phyloP scores from a whole-genome alignment of 2,797 vertebrate species.

The Channallabes apus region DNA sequence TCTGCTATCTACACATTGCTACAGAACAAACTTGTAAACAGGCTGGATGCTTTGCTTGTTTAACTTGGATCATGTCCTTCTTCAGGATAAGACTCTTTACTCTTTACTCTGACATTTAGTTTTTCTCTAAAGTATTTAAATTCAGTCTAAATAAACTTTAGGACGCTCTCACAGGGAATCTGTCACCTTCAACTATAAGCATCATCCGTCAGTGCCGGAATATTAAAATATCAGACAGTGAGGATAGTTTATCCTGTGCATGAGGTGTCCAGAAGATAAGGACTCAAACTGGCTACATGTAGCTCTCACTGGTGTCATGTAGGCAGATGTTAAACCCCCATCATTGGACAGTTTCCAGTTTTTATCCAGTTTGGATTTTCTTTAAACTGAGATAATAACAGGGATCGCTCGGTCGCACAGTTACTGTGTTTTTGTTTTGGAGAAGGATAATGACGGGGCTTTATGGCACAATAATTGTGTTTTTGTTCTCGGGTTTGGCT shows the following conservation, averaged over 20 bases:
- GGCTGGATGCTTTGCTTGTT: neutral
- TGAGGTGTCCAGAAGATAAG: neutral
- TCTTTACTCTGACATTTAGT: neutral
- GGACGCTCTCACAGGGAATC: neutral
- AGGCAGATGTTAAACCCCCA: too few relatives aligned
- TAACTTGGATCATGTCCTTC: neutral
- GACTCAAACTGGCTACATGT: too few relatives aligned
- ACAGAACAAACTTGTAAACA: neutral
- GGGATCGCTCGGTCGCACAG: neutral
- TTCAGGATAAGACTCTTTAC: neutral
- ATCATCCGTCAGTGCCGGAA: neutral
- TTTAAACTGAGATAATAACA: neutral
- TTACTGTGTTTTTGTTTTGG: neutral
- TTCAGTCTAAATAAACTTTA: neutral
- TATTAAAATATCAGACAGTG: neutral
- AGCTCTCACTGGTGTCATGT: neutral
- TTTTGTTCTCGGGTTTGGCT: conserved; percentile 18
- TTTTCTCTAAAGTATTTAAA: neutral
- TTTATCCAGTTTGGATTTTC: neutral
- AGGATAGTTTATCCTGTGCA: neutral
- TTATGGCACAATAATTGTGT: conserved; percentile 4
- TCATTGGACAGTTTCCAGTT: neutral
- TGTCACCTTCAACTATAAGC: neutral
- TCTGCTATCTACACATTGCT: too few relatives aligned
- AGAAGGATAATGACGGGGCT: neutral